phyloP scores from a whole-genome alignment of 2,888 invertebrate species.

The Stenchaetothrips biformis region DNA sequence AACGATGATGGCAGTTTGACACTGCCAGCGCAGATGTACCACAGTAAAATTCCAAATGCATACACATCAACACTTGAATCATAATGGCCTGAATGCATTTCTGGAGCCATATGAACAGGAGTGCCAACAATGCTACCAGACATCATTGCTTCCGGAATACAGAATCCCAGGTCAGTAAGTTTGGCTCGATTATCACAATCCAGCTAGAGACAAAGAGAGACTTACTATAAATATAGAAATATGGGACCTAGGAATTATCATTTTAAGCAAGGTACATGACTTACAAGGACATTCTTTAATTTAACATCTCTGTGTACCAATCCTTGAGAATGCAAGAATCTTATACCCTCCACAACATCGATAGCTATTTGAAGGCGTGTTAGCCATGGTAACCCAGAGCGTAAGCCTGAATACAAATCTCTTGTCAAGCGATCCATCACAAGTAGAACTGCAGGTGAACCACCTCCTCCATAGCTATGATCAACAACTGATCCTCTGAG shows the following conservation, averaged over 20 bases:
- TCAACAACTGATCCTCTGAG: constrained; percentile 77
- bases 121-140: constrained; percentile 84
- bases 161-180: constrained; percentile 83
- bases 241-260: background rate
- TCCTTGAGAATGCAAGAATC: constrained; percentile 83
- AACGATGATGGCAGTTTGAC: constrained; percentile 72
- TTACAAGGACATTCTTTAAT: constrained; percentile 77
- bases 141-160: constrained; percentile 85
- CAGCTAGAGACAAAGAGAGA: constrained; percentile 47
- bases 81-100: constrained; percentile 73
- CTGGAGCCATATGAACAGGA: constrained; percentile 90
- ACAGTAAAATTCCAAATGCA: constrained; percentile 84
- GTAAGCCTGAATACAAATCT: constrained; percentile 74
- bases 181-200: constrained; percentile 69
- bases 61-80: constrained; percentile 82
- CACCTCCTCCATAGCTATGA: constrained; percentile 65
- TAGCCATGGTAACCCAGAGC: constrained; percentile 60
- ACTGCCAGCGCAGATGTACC: constrained; percentile 84
- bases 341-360: constrained; percentile 81
- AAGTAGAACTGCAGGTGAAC: constrained; percentile 70
- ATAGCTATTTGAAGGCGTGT: constrained; percentile 65
- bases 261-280: constrained; percentile 37
- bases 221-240: constrained; percentile 26
- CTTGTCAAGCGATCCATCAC: constrained; percentile 68
- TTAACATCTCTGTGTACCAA: constrained; percentile 86